Percentiles rank a stretch among this genome's conserved stretches.
These are phyloP conservation scores for Abramis brama DNA, from an alignment of 2,113 vertebrate genomes.

Conservation along the genomic window DNA sequence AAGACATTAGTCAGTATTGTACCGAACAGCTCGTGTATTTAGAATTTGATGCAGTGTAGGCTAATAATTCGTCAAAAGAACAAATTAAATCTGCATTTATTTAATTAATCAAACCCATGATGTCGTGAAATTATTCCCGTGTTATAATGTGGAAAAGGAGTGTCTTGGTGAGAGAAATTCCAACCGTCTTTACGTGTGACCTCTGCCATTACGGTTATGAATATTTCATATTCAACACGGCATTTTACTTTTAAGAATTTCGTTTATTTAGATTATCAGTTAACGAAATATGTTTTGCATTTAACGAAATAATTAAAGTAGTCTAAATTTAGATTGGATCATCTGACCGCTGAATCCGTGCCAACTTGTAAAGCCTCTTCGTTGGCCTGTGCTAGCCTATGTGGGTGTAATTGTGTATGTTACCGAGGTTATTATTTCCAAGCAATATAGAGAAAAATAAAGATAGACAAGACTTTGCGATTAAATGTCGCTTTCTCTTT, in stretches of 20 bases:
- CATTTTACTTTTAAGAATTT: slow-evolving; percentile 16
- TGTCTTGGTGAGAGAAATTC: neutral
- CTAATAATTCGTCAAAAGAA: too few species aligned
- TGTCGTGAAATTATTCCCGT: neutral
- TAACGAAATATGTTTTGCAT: slow-evolving; percentile 45
- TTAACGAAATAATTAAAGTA: slow-evolving; percentile 44
- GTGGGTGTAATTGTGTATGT: neutral
- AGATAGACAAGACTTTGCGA: neutral
- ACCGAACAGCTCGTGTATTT: neutral
- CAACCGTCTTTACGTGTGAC: neutral
- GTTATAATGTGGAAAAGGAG: neutral
- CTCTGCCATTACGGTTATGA: slow-evolving; percentile 2
- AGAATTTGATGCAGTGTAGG: neutral
- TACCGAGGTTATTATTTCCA: neutral
- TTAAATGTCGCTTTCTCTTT: neutral
- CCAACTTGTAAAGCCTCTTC: slow-evolving; percentile 20
- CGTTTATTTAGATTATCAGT: slow-evolving; percentile 18
- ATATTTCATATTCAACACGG: neutral
- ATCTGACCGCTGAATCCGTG: slow-evolving; percentile 25
- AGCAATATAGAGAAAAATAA: neutral
- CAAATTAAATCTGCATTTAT: too few species aligned
- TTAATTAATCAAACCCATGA: neutral
- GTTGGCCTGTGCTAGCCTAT: neutral
- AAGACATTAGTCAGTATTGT: neutral
- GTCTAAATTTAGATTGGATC: neutral